Evolutionary conservation across 2,113 vertebrate genomes (phyloP).

Genomic region (Cricetomys ansorgei): DNA sequence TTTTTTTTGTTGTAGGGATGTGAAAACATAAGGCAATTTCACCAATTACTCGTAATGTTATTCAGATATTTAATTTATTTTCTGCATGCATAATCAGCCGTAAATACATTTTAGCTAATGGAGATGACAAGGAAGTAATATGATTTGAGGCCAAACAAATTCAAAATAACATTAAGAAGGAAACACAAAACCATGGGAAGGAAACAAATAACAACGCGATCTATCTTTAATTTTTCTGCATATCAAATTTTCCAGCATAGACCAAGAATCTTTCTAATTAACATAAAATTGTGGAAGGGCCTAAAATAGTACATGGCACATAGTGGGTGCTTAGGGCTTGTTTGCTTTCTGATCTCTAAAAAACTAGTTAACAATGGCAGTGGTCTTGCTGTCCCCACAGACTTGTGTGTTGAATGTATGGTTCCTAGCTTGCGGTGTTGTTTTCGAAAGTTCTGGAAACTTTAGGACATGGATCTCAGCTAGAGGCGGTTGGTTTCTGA

Average conservation of each 20-base stretch:
- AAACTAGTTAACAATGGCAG: neutral
- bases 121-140: constrained; percentile 81
- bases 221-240: constrained; percentile 31
- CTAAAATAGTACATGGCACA: neutral
- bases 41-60: constrained; percentile 78
- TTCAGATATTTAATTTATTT: constrained; percentile 72
- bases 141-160: constrained; percentile 76
- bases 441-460: neutral
- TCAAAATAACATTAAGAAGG: constrained; percentile 72
- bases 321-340: neutral
- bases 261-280: neutral
- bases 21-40: constrained; percentile 78
- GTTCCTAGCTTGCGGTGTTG: neutral
- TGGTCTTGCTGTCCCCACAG: neutral
- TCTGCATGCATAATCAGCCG: constrained; percentile 79
- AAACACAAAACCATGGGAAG: constrained; percentile 62
- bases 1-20: constrained; percentile 74
- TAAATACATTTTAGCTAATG: constrained; percentile 78
- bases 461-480: neutral
- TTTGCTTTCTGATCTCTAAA: neutral
- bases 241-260: neutral
- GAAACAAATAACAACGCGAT: constrained; percentile 30
- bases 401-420: neutral
- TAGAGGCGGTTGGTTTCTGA: neutral
- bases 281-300: neutral